A percentile compares a stretch with the other conserved stretches of the same genome.
Conservation (phyloP, 2,113 vertebrate genomes). For the Physeter macrocephalus region DNA sequence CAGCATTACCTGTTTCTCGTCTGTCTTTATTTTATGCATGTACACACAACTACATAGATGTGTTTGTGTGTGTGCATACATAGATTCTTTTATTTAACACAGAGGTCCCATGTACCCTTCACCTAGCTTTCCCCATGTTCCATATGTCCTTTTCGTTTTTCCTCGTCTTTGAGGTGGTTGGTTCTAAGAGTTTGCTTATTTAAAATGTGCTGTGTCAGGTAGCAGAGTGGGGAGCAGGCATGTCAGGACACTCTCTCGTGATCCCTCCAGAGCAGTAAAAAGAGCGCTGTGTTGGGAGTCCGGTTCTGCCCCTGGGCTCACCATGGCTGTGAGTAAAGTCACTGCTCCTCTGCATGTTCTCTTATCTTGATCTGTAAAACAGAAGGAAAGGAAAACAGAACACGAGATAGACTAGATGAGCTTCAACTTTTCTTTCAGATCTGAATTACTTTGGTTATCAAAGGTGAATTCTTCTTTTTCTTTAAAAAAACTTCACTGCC, state of each 20-base stretch:
- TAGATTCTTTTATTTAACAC: background rate
- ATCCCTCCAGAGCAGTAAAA: fast-evolving
- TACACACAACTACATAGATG: background rate
- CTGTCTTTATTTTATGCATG: background rate
- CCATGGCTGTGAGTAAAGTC: background rate
- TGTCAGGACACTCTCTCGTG: background rate
- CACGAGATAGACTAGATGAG: background rate
- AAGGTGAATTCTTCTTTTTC: background rate
- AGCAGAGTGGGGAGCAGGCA: background rate
- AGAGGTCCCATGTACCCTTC: background rate
- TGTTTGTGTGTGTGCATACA: background rate
- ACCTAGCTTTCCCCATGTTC: background rate
- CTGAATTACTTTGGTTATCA: constrained; percentile 4
- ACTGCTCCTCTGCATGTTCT: background rate
- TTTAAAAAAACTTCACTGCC: background rate
- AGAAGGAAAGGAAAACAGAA: background rate
- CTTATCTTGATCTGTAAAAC: background rate
- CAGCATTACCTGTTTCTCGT: background rate
- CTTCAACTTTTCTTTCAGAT: background rate
- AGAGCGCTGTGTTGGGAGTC: fast-evolving
- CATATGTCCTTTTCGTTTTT: background rate
- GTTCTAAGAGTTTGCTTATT: background rate
- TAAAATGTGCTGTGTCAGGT: background rate
- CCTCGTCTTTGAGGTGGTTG: background rate
- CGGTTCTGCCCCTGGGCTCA: background rate